Evolutionary conservation across 1,140 invertebrate genomes (phyloP).

Genomic region (Oncopeltus fasciatus): DNA sequence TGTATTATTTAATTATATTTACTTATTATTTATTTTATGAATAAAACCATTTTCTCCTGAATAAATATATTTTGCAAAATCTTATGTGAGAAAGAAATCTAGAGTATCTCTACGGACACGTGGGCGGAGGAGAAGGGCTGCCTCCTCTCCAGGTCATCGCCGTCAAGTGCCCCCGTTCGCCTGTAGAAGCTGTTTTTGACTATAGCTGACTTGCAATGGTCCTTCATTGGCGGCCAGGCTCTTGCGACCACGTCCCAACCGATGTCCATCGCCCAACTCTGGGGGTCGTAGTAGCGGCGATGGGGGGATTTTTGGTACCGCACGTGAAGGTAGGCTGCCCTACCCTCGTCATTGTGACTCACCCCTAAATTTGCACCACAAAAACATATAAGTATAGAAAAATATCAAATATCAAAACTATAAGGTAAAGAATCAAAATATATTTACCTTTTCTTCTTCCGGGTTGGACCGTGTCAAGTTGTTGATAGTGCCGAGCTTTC

Average conservation of each 20-base stretch:
- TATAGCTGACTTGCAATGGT: not conserved
- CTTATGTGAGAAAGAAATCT: too few species aligned
- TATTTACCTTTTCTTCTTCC: too few species aligned
- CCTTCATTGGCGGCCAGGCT: not conserved
- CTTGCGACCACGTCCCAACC: constrained; percentile 4
- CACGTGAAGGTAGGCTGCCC: not conserved
- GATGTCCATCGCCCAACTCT: not conserved
- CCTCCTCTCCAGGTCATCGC: not conserved
- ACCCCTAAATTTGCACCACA: too few species aligned
- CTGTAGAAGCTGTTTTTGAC: constrained; percentile 11
- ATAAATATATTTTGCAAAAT: too few species aligned
- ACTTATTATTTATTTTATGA: too few species aligned
- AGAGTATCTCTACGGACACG: not conserved
- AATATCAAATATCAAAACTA: too few species aligned
- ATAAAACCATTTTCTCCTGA: too few species aligned
- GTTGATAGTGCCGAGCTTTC: too few species aligned
- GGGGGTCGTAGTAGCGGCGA: not conserved
- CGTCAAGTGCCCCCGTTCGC: not conserved
- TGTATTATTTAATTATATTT: too few species aligned
- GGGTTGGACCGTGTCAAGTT: too few species aligned
- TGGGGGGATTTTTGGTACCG: not conserved
- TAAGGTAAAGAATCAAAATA: too few species aligned
- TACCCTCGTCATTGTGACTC: constrained; percentile 10
- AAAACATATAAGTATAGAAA: too few species aligned
- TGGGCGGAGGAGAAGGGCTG: not conserved